Evolutionary conservation across 2,888 invertebrate species (phyloP), one percentile per base, ranked within the genome.

Genomic region (Periphyllus acericola): DNA sequence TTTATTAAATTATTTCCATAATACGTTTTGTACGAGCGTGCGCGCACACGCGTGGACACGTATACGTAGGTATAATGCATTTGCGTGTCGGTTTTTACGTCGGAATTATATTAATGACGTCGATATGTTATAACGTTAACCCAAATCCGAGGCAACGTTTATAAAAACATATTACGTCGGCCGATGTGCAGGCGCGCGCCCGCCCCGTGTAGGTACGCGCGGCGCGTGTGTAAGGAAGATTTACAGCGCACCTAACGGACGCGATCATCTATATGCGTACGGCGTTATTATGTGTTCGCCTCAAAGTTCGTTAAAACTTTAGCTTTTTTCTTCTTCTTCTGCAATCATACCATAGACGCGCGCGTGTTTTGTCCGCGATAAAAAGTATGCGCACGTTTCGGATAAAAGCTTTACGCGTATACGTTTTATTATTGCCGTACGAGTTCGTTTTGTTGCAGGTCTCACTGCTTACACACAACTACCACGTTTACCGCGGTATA

Each of bases 1-100:
- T n/a, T 80, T 66, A 80, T 80, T 80, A 78, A 78, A 78, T 78
- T 78, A 78, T 78, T 78, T 78, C 55, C 78, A 78, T 55, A 78
- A 52, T 32, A 32, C 55, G 55, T 78, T 78, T 55, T 78, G 34
- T 55, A 78, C 68, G 68, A 25, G 32, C 29, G 34, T 55, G 21
- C 9, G 9, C 11, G 9, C 36, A 36, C 6, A 36, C 52, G 32
- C 32, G 52, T 78, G 46, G 46, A 6, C 6, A 36, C 6, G 6
- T 36, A 36, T 52, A 34, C 21, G 34, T 55, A 78, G 52, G 9
- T 46, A 9, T 46, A 46, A 36, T 36, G 36, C 36, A 36, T 36
- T 36, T 25, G 14, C 52, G 32, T 55, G 78, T 55, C 32, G 78
- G 78, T 78, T 78, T 78, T 34, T 55, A 52, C 25, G 78, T 55